A percentile compares a stretch with the other conserved stretches of the same genome.
Conservation (phyloP, 2,113 vertebrate genomes). For the Saccopteryx bilineata region DNA sequence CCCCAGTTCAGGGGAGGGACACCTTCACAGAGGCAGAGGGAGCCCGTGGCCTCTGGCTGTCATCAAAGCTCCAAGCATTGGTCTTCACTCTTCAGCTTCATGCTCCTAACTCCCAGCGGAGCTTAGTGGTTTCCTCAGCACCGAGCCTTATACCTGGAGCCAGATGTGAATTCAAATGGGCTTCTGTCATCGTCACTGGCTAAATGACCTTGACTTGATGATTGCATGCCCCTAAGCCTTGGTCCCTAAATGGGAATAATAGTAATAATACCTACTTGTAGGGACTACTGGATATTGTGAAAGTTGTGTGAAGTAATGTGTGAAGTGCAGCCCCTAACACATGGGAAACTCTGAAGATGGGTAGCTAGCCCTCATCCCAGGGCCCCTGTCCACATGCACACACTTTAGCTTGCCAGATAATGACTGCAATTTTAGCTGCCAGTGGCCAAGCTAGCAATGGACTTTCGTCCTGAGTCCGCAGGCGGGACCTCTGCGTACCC, state of each 20-base stretch:
- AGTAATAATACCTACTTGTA: too few species aligned
- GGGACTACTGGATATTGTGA: too few species aligned
- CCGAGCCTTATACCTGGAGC: neutral
- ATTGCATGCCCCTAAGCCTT: neutral
- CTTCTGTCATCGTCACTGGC: neutral
- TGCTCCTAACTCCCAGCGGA: neutral
- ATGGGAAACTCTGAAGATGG: neutral
- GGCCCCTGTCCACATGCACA: fast-evolving
- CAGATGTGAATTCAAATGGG: neutral
- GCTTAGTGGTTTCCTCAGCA: neutral
- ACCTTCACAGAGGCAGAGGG: neutral
- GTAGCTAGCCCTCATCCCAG: neutral
- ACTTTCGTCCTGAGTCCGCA: neutral
- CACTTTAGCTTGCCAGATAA: neutral
- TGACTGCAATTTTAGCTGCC: neutral
- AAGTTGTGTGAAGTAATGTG: neutral
- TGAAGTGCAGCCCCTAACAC: neutral
- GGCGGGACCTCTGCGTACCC: neutral
- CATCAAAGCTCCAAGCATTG: neutral
- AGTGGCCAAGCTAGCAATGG: fast-evolving
- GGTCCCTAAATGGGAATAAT: neutral
- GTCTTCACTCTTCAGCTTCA: neutral
- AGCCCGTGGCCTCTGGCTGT: neutral
- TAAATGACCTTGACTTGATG: neutral
- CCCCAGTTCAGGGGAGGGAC: too few species aligned